Percentiles rank a stretch among this genome's conserved stretches.
phyloP scores from a whole-genome alignment of 2,797 vertebrate genomes.

The Falco peregrinus region DNA sequence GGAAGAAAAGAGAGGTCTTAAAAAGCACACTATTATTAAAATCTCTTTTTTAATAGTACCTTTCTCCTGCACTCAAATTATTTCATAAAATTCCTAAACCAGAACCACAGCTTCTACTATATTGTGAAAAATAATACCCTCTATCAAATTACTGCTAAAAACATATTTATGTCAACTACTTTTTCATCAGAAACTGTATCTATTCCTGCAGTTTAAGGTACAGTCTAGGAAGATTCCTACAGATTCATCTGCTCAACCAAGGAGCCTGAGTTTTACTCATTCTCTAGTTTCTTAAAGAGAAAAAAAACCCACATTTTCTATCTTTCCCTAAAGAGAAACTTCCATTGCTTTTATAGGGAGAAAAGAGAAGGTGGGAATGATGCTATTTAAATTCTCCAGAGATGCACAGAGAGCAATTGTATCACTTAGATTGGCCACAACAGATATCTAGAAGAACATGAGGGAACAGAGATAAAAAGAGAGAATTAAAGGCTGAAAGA shows the following conservation, averaged over 20 bases:
- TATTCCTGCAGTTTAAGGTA: background rate
- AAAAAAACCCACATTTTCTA: background rate
- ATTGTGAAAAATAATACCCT: background rate
- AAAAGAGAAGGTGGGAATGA: background rate
- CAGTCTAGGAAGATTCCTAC: background rate
- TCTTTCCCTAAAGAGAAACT: background rate
- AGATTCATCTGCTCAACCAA: background rate
- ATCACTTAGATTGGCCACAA: slow-evolving; percentile 21
- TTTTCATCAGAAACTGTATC: background rate
- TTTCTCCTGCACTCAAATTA: background rate
- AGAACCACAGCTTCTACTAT: background rate
- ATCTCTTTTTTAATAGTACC: background rate
- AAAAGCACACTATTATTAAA: background rate
- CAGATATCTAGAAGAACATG: background rate
- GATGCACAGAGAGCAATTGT: background rate
- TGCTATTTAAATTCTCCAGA: slow-evolving; percentile 16
- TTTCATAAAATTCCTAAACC: background rate
- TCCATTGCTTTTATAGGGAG: background rate
- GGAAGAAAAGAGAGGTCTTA: background rate
- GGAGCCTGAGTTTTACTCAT: background rate
- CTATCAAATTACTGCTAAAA: background rate
- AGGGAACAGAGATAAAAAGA: slow-evolving; percentile 17
- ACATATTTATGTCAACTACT: background rate
- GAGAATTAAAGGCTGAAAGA: background rate
- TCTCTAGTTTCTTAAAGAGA: background rate